Base-by-base conservation (phyloP, 2,888 invertebrate genomes). In the Dione juno region DNA sequence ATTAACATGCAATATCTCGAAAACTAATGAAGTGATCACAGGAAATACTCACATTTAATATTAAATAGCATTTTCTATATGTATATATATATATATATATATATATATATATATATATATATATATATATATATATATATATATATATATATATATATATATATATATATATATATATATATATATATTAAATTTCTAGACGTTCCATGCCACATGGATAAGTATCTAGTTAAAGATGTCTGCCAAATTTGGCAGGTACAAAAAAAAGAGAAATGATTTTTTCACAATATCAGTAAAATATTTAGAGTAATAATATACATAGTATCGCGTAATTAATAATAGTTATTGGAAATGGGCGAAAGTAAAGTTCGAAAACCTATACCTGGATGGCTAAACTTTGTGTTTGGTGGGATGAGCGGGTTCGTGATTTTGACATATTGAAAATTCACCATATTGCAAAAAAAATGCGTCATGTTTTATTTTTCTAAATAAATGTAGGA, bases 351-450 rank as follows among this genome's bases (percentile, higher is more conserved):
- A 69, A 75, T 76, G 75, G 64, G 67, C 1, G 79, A 82, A 3
- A 79, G 81, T 71, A 77, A 79, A 14, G 64, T 67, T n/a, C 74
- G 75, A 0, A 81, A 82, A 43, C 76, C 71, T 0, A 80, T 88
- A 3, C 87, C 87, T 0, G 76, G 77, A 19, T 82, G 76, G 74
- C 73, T 85, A 66, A 86, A 87, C 66, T 88, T 88, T 72, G 63
- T 84, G 7, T 82, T 87, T 19, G 87, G 87, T 35, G 88, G 87
- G 13, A 3, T 77, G 11, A 81, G 83, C 67, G 87, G 87, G 88
- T 88, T 79, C 78, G 82, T 50, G 1, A 58, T 10, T 67, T 50
- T n/a, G n/a, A n/a, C n/a, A n/a, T n/a, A n/a, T n/a, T n/a, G n/a
- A n/a, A n/a, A n/a, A n/a, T n/a, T n/a, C n/a, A n/a, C n/a, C n/a